phyloP scores from a whole-genome alignment of 64 coral and sea anemone genomes.

The Acropora yongei region DNA sequence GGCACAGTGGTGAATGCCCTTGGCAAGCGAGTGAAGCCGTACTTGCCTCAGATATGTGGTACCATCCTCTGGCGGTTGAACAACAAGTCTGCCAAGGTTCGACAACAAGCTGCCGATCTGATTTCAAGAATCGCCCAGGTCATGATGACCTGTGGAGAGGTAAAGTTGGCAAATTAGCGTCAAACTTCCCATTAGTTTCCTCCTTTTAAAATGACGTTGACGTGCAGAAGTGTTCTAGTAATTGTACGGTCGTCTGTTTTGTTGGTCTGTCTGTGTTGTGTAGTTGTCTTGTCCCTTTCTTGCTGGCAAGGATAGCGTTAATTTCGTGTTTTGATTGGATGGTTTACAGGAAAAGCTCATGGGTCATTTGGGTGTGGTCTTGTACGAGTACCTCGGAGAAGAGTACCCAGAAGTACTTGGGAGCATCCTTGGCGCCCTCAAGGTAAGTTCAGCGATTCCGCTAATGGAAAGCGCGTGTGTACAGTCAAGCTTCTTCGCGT shows the following conservation, averaged over 20 bases:
- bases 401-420: conserved; percentile 99
- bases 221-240: no score
- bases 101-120: conserved; percentile 99
- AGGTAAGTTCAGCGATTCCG: conserved; percentile 42
- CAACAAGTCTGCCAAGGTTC: conserved; percentile 98
- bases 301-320: background rate
- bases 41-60: conserved; percentile 99
- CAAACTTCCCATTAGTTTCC: no score
- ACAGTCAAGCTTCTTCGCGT: no score
- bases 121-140: conserved; percentile 99
- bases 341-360: conserved; percentile 92
- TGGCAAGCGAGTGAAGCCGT: conserved; percentile 95
- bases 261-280: no score
- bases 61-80: conserved; percentile 98
- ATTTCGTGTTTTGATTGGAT: background rate
- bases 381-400: conserved; percentile 99
- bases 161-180: background rate
- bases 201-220: no score
- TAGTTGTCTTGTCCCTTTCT: background rate
- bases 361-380: conserved; percentile 96
- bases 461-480: background rate
- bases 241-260: no score
- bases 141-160: conserved; percentile 99
- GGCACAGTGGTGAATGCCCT: conserved; percentile 98
- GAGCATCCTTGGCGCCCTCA: conserved; percentile 94